These are phyloP conservation scores for Periophthalmus magnuspinnatus DNA, from an alignment of 2,797 vertebrate species.

Conservation along the genomic window DNA sequence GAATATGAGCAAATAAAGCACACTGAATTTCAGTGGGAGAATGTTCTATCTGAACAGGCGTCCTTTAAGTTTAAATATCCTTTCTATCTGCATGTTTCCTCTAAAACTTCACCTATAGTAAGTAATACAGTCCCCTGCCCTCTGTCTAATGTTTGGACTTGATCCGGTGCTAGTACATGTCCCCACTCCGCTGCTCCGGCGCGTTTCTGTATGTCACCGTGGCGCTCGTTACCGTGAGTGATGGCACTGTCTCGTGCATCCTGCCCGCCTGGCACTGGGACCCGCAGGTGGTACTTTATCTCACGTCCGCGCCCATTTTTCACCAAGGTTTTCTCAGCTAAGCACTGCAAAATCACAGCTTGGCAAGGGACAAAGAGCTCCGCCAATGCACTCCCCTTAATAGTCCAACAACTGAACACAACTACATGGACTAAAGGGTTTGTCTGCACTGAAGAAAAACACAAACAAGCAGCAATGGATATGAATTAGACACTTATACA, in stretches of 20 bases:
- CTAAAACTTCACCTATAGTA: background rate
- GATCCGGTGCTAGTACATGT: background rate
- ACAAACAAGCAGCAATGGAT: constrained; percentile 29
- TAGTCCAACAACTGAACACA: constrained; percentile 37
- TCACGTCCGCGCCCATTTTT: constrained; percentile 74
- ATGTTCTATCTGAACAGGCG: too few relatives aligned
- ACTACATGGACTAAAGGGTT: constrained; percentile 19
- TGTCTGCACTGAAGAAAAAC: constrained; percentile 17
- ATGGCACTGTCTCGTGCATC: constrained; percentile 79
- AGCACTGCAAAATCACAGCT: constrained; percentile 54
- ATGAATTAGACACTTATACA: too few relatives aligned
- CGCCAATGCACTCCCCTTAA: constrained; percentile 48
- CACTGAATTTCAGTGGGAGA: too few relatives aligned
- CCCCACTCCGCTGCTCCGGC: background rate
- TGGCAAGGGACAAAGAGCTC: constrained; percentile 42
- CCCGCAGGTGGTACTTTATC: constrained; percentile 81
- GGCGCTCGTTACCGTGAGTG: constrained; percentile 82
- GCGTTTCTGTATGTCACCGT: constrained; percentile 64
- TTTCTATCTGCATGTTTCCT: background rate
- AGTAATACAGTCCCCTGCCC: background rate
- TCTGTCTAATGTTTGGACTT: background rate
- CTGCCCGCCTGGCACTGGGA: constrained; percentile 79
- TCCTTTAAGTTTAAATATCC: too few relatives aligned
- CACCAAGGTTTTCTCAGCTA: constrained; percentile 54
- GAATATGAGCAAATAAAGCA: too few relatives aligned